These are phyloP conservation scores for Acanthis flammea DNA, from an alignment of 2,797 vertebrate species.

Conservation along the genomic window DNA sequence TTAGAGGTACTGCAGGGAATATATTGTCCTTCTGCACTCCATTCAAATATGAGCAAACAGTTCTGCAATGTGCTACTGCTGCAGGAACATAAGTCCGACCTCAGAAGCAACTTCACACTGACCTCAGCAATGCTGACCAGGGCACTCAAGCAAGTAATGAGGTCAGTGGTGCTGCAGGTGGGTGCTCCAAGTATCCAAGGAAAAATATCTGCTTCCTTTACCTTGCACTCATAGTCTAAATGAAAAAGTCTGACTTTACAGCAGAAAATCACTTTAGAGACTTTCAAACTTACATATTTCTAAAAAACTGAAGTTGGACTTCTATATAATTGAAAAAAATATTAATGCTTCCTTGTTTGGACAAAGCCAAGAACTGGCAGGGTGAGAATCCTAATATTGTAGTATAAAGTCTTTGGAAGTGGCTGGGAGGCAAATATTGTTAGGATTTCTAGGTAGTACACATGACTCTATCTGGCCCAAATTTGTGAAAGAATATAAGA, in stretches of 20 bases:
- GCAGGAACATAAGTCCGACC: fast-evolving
- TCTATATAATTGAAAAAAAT: neutral
- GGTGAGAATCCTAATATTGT: neutral
- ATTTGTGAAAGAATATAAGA: neutral
- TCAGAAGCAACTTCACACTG: neutral
- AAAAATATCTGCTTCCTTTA: neutral
- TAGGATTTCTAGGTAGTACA: neutral
- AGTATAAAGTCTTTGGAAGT: neutral
- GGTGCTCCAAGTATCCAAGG: neutral
- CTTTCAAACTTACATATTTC: neutral
- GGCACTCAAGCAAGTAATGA: neutral
- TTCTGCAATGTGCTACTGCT: neutral
- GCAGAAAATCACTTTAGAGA: neutral
- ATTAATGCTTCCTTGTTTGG: neutral
- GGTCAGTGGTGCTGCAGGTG: neutral
- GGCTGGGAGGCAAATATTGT: neutral
- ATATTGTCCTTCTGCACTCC: neutral
- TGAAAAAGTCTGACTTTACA: neutral
- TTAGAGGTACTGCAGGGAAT: neutral
- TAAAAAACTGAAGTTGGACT: neutral
- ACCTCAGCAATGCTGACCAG: neutral
- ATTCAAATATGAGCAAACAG: neutral
- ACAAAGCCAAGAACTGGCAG: neutral
- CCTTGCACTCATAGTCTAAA: neutral
- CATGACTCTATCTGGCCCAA: neutral